Evolutionary conservation across 2,113 vertebrate genomes (phyloP).

Genomic region (Turdus rufiventris): DNA sequence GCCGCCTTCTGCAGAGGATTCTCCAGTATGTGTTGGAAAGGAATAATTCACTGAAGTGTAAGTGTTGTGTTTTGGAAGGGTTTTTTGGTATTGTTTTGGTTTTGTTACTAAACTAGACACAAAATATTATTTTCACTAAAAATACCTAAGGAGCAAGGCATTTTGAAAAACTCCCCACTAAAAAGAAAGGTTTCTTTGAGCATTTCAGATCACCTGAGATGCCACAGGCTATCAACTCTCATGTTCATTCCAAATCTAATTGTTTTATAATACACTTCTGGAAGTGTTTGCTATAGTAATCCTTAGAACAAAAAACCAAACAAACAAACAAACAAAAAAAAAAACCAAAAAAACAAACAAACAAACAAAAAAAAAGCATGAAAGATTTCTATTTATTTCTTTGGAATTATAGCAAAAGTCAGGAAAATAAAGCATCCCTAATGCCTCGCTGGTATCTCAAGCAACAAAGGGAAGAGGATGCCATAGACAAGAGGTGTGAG

Average conservation of each 20-base stretch:
- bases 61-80: rapidly evolving
- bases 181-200: not conserved
- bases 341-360: not conserved
- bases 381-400: not conserved
- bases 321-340: too few species aligned
- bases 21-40: not conserved
- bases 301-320: not conserved
- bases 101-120: not conserved
- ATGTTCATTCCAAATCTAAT: not conserved
- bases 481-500: rapidly evolving
- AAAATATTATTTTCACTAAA: not conserved
- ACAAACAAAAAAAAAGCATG: not conserved
- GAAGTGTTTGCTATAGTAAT: not conserved
- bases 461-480: not conserved
- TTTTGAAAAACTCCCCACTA: not conserved
- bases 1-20: not conserved
- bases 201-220: not conserved
- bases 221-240: not conserved
- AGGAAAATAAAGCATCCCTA: not conserved
- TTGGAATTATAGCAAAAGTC: not conserved
- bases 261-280: not conserved
- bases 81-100: not conserved
- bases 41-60: rapidly evolving
- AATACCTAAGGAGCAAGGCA: not conserved
- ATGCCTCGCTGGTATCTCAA: not conserved